A percentile compares a stretch with the other conserved stretches of the same genome.
Conservation (phyloP, 64 coral and sea anemone species). For the Montipora capricornis region DNA sequence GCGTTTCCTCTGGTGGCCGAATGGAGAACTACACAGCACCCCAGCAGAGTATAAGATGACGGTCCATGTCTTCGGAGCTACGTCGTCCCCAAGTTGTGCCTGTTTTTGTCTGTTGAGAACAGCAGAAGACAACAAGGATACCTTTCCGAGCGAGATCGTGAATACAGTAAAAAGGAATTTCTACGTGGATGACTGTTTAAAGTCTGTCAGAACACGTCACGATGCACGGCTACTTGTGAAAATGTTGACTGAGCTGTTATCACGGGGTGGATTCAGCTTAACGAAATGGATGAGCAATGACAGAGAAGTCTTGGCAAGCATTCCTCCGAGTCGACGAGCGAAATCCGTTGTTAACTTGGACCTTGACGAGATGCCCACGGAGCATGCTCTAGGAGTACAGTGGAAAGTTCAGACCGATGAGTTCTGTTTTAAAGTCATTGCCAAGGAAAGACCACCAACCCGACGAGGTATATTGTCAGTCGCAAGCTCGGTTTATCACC, state of each 20-base stretch:
- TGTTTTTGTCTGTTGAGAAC: background rate
- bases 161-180: background rate
- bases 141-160: background rate
- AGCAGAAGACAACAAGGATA: background rate
- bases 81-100: background rate
- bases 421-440: background rate
- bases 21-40: background rate
- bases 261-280: too few species aligned
- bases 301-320: too few species aligned
- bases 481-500: background rate
- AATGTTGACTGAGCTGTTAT: too few species aligned
- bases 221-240: too few species aligned
- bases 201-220: too few species aligned
- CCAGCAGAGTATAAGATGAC: background rate
- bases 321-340: too few species aligned
- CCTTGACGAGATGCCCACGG: conserved; percentile 2
- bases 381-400: background rate
- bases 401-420: conserved; percentile 24
- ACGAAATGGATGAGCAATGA: too few species aligned
- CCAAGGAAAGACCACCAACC: background rate
- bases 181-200: too few species aligned
- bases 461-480: background rate
- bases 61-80: background rate
- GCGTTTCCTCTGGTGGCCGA: background rate
- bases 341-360: background rate